These are phyloP conservation scores for Cotesia glomerata DNA, from an alignment of 1,140 invertebrate species.

Conservation along the genomic window DNA sequence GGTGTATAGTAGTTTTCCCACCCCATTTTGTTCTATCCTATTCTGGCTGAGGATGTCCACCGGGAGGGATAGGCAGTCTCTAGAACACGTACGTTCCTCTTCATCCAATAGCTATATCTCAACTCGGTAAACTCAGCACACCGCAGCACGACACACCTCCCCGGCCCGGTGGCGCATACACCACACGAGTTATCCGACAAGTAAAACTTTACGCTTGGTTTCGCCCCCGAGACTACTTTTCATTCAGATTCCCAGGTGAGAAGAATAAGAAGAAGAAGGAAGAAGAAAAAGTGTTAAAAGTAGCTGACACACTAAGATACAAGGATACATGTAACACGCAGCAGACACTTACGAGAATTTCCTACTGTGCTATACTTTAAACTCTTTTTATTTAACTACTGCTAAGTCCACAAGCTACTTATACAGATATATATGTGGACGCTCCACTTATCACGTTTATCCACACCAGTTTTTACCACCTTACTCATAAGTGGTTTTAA, in stretches of 20 bases:
- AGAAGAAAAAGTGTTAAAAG: background rate
- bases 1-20: too few species aligned
- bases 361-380: background rate
- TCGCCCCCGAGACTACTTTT: conserved; percentile 30
- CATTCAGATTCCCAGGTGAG: conserved; percentile 29
- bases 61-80: conserved; percentile 6
- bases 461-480: background rate
- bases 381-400: background rate
- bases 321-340: background rate
- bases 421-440: background rate
- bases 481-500: too few species aligned
- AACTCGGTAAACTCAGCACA: conserved; percentile 8
- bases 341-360: background rate
- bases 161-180: background rate
- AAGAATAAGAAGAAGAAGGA: background rate
- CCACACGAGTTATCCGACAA: conserved; percentile 22
- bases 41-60: background rate
- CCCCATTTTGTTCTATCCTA: too few species aligned
- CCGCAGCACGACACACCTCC: conserved; percentile 1
- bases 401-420: background rate
- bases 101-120: background rate
- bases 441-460: background rate
- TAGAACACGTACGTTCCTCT: conserved; percentile 29
- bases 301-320: conserved; percentile 1
- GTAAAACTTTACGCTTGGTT: conserved; percentile 16